Conservation (phyloP, 2,113 vertebrate genomes). For the Chamaea fasciata region DNA sequence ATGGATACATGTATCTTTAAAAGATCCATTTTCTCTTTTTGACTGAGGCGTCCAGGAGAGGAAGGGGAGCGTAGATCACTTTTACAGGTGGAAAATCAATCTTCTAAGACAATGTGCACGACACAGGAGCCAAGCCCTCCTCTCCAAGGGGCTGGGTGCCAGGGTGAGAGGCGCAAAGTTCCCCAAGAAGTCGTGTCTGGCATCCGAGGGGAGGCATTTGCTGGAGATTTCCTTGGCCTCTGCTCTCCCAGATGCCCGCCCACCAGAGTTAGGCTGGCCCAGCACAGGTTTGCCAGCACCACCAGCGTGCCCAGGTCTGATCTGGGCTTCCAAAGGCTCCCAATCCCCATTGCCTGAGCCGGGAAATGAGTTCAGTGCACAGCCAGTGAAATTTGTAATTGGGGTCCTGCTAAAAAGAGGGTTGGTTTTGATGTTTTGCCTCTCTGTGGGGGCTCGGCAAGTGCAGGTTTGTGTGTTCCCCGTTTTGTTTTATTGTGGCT, state of each 20-base stretch:
- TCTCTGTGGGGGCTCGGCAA: background rate
- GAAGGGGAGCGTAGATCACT: slow-evolving; percentile 46
- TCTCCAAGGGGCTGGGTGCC: background rate
- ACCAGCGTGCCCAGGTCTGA: rapidly evolving
- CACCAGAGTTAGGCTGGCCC: background rate
- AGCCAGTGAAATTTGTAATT: background rate
- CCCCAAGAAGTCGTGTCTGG: background rate
- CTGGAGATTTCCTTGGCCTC: background rate
- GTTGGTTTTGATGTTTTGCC: background rate
- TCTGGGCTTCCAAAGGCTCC: background rate
- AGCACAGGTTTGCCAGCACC: background rate
- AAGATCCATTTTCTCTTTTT: slow-evolving; percentile 75
- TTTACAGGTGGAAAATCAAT: slow-evolving; percentile 61
- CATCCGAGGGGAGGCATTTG: background rate
- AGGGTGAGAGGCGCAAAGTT: background rate
- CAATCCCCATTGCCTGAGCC: background rate
- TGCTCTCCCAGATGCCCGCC: background rate
- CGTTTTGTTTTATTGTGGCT: rapidly evolving
- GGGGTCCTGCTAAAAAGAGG: background rate
- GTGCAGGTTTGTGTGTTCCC: background rate
- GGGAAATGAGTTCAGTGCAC: background rate
- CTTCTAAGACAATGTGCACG: slow-evolving; percentile 26
- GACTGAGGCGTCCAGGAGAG: slow-evolving; percentile 40
- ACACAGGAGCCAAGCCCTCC: background rate
- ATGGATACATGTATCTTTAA: slow-evolving; percentile 78